Evolutionary conservation across 2,888 invertebrate genomes (phyloP).

Genomic region (Trissonchulus sp.): DNA sequence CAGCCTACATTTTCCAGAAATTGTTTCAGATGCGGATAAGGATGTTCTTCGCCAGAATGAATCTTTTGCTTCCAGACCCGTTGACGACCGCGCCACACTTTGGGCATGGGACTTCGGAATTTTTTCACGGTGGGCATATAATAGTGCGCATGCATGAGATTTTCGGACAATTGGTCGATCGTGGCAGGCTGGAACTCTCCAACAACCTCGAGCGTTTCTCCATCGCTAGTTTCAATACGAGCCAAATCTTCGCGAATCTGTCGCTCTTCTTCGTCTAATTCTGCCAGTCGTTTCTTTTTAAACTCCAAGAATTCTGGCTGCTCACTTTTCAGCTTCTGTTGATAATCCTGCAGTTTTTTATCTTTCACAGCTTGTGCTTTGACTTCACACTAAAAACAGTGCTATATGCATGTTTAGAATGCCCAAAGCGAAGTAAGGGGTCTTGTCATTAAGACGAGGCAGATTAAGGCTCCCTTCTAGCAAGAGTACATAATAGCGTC

Average conservation of each 20-base stretch:
- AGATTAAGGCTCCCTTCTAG: too few species aligned
- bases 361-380: conserved; percentile 12
- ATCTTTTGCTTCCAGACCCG: neutral
- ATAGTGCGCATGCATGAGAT: conserved; percentile 38
- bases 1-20: neutral
- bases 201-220: conserved; percentile 18
- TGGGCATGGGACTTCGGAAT: neutral
- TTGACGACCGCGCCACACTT: neutral
- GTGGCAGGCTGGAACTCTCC: conserved; percentile 43
- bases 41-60: neutral
- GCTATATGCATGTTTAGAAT: too few species aligned
- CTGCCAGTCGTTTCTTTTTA: neutral
- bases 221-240: neutral
- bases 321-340: neutral
- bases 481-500: too few species aligned
- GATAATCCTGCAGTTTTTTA: conserved; percentile 4
- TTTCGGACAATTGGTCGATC: conserved; percentile 43
- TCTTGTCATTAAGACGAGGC: too few species aligned
- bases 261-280: neutral
- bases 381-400: neutral
- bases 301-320: conserved; percentile 1
- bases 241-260: neutral
- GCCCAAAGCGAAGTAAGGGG: too few species aligned
- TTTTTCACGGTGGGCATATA: neutral
- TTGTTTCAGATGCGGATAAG: neutral